Evolutionary conservation across 2,888 invertebrate species (phyloP).

Genomic region (Trisateles emortualis): DNA sequence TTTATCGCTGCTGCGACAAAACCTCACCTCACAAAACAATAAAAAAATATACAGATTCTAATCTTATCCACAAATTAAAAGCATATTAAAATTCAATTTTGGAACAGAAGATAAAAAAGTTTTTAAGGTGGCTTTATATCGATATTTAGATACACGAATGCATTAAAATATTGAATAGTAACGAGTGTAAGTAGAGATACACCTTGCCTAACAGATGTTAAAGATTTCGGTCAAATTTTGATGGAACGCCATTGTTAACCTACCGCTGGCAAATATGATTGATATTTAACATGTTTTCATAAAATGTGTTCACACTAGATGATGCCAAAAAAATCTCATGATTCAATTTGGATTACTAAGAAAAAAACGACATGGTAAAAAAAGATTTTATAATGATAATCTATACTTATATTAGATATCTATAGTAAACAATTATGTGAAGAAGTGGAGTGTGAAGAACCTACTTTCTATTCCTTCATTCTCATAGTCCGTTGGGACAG

Average conservation of each 20-base stretch:
- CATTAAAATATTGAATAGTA: slow-evolving; percentile 61
- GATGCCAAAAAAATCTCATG: background rate
- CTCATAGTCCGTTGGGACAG: no score
- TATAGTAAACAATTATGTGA: no score
- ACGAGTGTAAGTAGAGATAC: slow-evolving; percentile 60
- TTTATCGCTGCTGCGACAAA: background rate
- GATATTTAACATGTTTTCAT: slow-evolving; percentile 9
- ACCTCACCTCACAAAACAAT: background rate
- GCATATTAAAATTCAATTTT: slow-evolving; percentile 8
- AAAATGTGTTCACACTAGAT: background rate
- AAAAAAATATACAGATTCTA: slow-evolving; percentile 1
- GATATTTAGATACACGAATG: slow-evolving; percentile 59
- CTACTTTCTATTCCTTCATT: no score
- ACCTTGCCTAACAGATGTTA: slow-evolving; percentile 84
- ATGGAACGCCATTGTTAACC: slow-evolving; percentile 61
- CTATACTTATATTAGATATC: no score
- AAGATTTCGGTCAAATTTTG: slow-evolving; percentile 61
- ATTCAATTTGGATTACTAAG: background rate
- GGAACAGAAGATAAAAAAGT: background rate
- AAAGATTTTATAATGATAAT: no score
- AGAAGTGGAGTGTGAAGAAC: no score
- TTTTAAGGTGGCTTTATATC: slow-evolving; percentile 1
- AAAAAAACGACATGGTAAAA: no score
- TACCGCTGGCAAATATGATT: slow-evolving; percentile 48
- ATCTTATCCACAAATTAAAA: slow-evolving; percentile 6